Evolutionary conservation across 1,140 invertebrate species (phyloP).

Genomic region (Nebria ingens): DNA sequence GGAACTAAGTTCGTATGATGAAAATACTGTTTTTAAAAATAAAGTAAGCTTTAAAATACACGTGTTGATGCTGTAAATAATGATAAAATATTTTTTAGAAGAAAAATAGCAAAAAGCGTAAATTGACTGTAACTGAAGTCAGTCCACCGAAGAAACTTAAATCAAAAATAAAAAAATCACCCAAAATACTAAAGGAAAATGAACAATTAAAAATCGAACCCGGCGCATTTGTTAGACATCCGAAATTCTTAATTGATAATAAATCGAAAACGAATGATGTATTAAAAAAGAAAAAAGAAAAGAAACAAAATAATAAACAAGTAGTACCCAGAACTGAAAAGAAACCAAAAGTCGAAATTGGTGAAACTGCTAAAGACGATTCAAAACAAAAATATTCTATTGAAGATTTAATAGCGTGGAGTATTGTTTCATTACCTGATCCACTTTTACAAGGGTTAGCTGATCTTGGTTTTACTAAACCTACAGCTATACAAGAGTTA

Average conservation of each 20-base stretch:
- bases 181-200: neutral
- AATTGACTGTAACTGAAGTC: conserved; percentile 6
- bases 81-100: conserved; percentile 13
- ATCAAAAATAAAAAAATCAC: no score
- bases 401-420: conserved; percentile 57
- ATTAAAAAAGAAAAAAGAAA: conserved; percentile 14
- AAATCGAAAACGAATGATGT: neutral
- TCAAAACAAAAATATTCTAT: conserved; percentile 19
- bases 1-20: conserved; percentile 47
- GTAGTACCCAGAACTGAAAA: conserved; percentile 17
- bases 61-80: neutral
- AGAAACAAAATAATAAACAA: conserved; percentile 7
- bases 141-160: conserved; percentile 15
- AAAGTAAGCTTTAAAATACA: conserved; percentile 20
- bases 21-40: conserved; percentile 33
- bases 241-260: conserved; percentile 5
- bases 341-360: conserved; percentile 17
- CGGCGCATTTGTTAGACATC: neutral
- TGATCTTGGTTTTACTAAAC: conserved; percentile 64
- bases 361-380: conserved; percentile 21
- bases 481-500: conserved; percentile 73
- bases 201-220: conserved; percentile 20
- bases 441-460: conserved; percentile 61
- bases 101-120: conserved; percentile 15
- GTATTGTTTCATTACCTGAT: conserved; percentile 53